phyloP scores from a whole-genome alignment of 2,113 vertebrate species.

The Melanostigma gelatinosum region DNA sequence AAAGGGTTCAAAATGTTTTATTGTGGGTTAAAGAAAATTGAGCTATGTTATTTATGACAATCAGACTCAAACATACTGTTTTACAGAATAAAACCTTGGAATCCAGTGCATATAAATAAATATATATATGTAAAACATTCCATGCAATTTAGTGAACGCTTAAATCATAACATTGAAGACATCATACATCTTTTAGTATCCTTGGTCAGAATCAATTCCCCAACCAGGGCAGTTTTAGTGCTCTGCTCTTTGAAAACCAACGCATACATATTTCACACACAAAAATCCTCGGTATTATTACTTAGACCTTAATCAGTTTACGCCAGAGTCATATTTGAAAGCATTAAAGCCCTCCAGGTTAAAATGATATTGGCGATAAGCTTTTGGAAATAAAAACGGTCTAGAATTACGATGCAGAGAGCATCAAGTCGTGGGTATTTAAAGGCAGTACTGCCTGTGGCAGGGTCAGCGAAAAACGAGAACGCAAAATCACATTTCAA shows the following conservation, averaged over 20 bases:
- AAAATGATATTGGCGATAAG: slow-evolving; percentile 45
- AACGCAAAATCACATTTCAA: slow-evolving; percentile 45
- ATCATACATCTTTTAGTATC: slow-evolving; percentile 35
- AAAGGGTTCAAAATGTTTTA: background rate
- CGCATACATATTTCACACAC: background rate
- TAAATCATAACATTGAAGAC: slow-evolving; percentile 2
- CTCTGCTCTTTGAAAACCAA: slow-evolving; percentile 15
- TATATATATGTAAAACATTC: background rate
- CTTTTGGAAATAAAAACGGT: slow-evolving; percentile 47
- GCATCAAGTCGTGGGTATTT: slow-evolving; percentile 48
- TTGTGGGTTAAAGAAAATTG: background rate
- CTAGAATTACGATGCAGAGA: slow-evolving; percentile 28
- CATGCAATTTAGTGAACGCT: background rate
- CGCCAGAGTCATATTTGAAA: background rate
- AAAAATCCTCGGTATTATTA: slow-evolving; percentile 2
- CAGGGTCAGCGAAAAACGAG: slow-evolving; percentile 45
- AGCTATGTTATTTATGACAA: background rate
- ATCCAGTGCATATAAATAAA: background rate
- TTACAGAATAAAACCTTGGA: slow-evolving; percentile 8
- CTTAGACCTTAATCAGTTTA: slow-evolving; percentile 14
- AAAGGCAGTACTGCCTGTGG: slow-evolving; percentile 25
- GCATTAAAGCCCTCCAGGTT: slow-evolving; percentile 5
- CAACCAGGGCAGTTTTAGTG: background rate
- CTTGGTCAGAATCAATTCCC: slow-evolving; percentile 31
- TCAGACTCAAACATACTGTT: background rate